Evolutionary conservation across 2,797 vertebrate species (phyloP).

Genomic region (Mycteria americana): DNA sequence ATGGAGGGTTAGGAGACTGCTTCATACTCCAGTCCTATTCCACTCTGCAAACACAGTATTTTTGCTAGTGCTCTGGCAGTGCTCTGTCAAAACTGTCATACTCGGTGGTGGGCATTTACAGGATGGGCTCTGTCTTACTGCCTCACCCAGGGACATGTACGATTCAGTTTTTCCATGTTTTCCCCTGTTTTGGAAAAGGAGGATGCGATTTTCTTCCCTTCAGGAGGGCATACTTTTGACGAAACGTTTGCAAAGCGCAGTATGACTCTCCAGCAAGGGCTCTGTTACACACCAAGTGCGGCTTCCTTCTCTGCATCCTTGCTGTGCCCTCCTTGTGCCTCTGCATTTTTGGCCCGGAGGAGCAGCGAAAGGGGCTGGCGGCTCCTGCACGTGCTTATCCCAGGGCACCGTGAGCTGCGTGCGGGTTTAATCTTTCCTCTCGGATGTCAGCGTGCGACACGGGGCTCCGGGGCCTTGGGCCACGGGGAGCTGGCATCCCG

Average conservation of each 20-base stretch:
- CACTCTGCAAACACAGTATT: not conserved
- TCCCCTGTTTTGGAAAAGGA: not conserved
- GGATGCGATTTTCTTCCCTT: not conserved
- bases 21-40: not conserved
- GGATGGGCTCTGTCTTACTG: not conserved
- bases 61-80: not conserved
- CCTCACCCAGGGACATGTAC: accelerated
- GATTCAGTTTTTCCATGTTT: not conserved
- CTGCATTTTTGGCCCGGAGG: accelerated
- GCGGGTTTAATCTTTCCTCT: not conserved
- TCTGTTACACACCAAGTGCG: not conserved
- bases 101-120: not conserved
- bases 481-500: not conserved
- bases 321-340: not conserved
- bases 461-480: not conserved
- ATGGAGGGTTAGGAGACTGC: not conserved
- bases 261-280: not conserved
- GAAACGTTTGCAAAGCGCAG: not conserved
- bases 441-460: accelerated
- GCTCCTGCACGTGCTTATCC: not conserved
- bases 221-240: not conserved
- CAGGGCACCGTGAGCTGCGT: not conserved
- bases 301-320: not conserved
- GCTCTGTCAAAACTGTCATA: not conserved
- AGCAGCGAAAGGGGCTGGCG: accelerated